These are phyloP conservation scores for Morinoia aosen DNA, from an alignment of 2,888 invertebrate species.

Conservation along the genomic window DNA sequence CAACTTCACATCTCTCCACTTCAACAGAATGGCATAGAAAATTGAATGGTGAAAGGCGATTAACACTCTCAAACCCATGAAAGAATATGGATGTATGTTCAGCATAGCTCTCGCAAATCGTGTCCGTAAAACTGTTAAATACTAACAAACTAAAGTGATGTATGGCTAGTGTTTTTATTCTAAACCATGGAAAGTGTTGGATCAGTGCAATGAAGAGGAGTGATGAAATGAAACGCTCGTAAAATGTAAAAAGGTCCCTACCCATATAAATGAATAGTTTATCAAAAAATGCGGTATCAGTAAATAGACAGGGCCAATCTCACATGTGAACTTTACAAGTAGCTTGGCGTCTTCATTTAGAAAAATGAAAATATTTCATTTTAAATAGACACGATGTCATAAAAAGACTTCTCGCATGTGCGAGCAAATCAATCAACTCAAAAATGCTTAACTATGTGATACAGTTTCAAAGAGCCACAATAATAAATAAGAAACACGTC, in stretches of 20 bases:
- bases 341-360: background rate
- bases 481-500: background rate
- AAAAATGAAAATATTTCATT: background rate
- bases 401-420: background rate
- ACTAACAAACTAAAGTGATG: background rate
- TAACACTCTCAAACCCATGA: background rate
- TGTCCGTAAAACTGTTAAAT: background rate
- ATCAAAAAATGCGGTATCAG: no score
- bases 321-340: background rate
- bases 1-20: background rate
- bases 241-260: no score
- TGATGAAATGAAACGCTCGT: no score
- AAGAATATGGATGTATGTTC: background rate
- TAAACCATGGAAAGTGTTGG: background rate
- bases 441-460: background rate
- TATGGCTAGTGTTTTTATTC: background rate
- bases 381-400: background rate
- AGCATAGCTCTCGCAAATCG: background rate
- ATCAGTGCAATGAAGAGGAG: background rate
- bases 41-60: background rate
- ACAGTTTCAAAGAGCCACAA: background rate
- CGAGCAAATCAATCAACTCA: background rate
- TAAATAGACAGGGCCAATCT: background rate
- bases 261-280: no score
- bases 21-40: no score